A percentile compares a stretch with the other conserved stretches of the same genome.
Conservation (phyloP, 2,797 vertebrate species). For the Myotis daubentonii region DNA sequence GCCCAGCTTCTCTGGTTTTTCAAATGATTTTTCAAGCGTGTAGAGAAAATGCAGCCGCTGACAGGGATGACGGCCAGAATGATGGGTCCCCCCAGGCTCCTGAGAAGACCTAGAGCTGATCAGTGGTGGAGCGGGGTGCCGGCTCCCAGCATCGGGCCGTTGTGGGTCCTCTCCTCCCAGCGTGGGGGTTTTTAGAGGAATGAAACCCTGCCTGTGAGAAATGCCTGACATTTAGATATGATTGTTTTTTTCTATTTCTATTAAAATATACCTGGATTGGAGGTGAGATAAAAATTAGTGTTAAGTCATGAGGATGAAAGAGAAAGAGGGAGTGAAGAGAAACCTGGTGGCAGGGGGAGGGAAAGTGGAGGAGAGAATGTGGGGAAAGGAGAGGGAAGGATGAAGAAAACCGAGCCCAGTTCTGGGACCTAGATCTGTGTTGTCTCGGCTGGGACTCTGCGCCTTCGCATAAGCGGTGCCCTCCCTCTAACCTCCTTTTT, state of each 20-base stretch:
- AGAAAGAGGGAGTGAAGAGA: not conserved
- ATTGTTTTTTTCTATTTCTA: not conserved
- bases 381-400: not conserved
- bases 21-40: not conserved
- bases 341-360: not conserved
- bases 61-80: not conserved
- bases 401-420: not conserved
- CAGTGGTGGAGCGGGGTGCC: rapidly evolving
- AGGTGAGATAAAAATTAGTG: not conserved
- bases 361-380: not conserved
- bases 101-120: not conserved
- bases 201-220: not conserved
- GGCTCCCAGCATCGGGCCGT: not conserved
- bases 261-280: not conserved
- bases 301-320: not conserved
- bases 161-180: not conserved
- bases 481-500: rapidly evolving
- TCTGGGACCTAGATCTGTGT: not conserved
- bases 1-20: not conserved
- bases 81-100: not conserved
- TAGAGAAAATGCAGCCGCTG: not conserved
- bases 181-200: not conserved
- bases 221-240: not conserved
- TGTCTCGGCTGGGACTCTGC: rapidly evolving
- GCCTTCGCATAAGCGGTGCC: rapidly evolving